Evolutionary conservation across 1,140 invertebrate genomes (phyloP), one percentile per base, ranked within the genome.

Genomic region (Piezodorus guildinii): DNA sequence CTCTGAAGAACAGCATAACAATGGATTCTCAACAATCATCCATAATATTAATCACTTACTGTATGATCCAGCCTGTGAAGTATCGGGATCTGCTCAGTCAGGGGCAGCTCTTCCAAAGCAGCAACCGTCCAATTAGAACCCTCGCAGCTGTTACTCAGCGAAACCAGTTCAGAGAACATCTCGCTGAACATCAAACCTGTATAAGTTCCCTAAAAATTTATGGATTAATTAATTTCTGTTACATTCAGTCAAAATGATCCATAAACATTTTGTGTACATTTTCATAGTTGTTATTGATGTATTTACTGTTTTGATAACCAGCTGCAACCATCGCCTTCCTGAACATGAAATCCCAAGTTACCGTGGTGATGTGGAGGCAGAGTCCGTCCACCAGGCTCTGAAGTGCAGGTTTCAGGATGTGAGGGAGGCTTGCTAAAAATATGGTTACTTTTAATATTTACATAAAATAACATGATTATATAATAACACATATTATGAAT

Each of bases 51-150:
- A 52, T n/a, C 30, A 43, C 61, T 54, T 14, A 89, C 79, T 0
- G 86, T 86, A 46, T 72, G 71, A 51, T 73, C 70, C 9, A 88
- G 75, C 70, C 86, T 77, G 72, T 90, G 87, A 5, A 90, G 75
- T 45, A 88, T 80, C 4, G 87, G 83, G 71, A 90, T 89, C 74
- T 90, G 86, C 70, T 90, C 87, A 0, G 86, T 84, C 6, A 89
- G 76, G 0, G 87, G 86, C 54, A 88, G 69, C 67, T 88, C 82
- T 65, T 85, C 83, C 15, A 70, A 59, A 60, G 66, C 67, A 21
- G 52, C 64, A 16, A 60, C 70, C 68, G 67, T 74, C 67, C 68
- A 69, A 65, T 79, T 81, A 0, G 83, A 81, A 0, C 81, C 78
- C 72, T 87, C 84, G 67, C 83, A 86, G 60, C 81, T 80, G 69